phyloP scores from a whole-genome alignment of 2,797 vertebrate genomes.

The Sebastes melanostomus region DNA sequence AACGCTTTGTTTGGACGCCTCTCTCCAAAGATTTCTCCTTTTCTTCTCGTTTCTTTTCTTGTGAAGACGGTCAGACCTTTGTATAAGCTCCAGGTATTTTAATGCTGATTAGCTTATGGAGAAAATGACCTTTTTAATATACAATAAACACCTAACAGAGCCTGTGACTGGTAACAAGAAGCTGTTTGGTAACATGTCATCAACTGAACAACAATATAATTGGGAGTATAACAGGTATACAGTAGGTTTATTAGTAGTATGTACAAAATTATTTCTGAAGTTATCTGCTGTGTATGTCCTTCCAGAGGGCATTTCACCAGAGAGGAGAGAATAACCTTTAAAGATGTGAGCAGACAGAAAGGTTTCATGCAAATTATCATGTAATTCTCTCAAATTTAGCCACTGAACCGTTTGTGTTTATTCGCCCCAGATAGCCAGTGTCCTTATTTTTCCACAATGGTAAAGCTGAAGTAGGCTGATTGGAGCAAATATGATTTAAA shows the following conservation, averaged over 20 bases:
- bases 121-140: conserved; percentile 32
- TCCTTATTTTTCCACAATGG: not conserved
- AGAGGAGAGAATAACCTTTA: not conserved
- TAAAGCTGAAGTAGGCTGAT: too few relatives aligned
- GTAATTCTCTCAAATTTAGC: not conserved
- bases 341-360: not conserved
- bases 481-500: too few relatives aligned
- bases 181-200: not conserved
- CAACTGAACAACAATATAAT: not conserved
- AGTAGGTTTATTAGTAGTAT: not conserved
- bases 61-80: not conserved
- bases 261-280: not conserved
- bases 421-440: not conserved
- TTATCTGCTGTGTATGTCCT: not conserved
- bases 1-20: conserved; percentile 35
- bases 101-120: conserved; percentile 19
- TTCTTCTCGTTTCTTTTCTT: conserved; percentile 3
- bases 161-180: not conserved
- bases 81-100: conserved; percentile 12
- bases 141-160: conserved; percentile 7
- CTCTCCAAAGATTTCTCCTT: conserved; percentile 24
- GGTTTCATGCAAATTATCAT: not conserved
- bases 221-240: not conserved
- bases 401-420: not conserved
- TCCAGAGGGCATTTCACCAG: not conserved